phyloP scores from a whole-genome alignment of 1,140 invertebrate genomes.

The Hylyphantes graminicola region DNA sequence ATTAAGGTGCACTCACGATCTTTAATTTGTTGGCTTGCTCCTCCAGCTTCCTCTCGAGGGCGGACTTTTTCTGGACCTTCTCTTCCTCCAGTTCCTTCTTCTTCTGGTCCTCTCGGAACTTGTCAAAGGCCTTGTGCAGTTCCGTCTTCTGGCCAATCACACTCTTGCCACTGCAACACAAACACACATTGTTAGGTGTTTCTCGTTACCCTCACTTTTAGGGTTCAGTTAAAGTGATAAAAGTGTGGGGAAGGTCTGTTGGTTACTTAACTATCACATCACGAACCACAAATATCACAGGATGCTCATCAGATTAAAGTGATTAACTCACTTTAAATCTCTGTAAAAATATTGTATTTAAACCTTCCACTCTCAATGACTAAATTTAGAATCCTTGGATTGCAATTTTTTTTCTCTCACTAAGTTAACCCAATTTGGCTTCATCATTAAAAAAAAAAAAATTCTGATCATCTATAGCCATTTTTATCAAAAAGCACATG shows the following conservation, averaged over 20 bases:
- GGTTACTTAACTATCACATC: background rate
- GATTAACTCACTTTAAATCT: too few relatives aligned
- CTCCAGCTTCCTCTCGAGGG: conserved; percentile 74
- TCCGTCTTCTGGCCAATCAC: conserved; percentile 91
- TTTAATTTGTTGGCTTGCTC: conserved; percentile 74
- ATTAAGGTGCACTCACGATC: conserved; percentile 65
- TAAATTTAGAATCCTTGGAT: too few relatives aligned
- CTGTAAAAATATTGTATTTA: too few relatives aligned
- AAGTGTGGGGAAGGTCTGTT: background rate
- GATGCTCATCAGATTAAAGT: too few relatives aligned
- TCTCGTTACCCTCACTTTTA: too few relatives aligned
- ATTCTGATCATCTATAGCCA: too few relatives aligned
- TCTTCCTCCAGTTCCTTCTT: conserved; percentile 76
- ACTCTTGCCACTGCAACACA: conserved; percentile 82
- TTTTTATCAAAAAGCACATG: too few relatives aligned
- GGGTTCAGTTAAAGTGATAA: background rate
- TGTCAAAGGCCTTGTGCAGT: conserved; percentile 85
- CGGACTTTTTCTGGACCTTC: conserved; percentile 70
- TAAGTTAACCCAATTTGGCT: too few relatives aligned
- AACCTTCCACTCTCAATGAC: too few relatives aligned
- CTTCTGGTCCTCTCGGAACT: conserved; percentile 81
- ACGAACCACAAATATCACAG: too few relatives aligned
- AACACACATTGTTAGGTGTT: conserved; percentile 40
- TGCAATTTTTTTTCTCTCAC: too few relatives aligned
- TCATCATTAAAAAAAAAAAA: too few relatives aligned